These are phyloP conservation scores for Thaumatotibia leucotreta DNA, from an alignment of 1,140 invertebrate genomes.

Conservation along the genomic window DNA sequence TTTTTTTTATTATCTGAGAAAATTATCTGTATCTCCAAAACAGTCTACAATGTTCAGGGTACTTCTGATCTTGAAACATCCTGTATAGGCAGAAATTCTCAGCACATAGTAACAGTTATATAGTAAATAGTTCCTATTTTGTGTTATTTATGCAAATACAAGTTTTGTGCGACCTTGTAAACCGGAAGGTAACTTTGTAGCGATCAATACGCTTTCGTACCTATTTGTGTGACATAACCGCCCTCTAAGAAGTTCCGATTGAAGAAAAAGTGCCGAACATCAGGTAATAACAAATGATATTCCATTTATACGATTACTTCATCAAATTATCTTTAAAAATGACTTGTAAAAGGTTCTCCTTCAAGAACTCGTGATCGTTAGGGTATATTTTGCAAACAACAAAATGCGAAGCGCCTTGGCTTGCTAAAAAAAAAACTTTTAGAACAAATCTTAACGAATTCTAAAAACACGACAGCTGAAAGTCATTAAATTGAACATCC, in stretches of 20 bases:
- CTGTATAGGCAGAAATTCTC: too few relatives aligned
- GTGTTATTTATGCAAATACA: not conserved
- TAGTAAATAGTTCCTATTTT: too few relatives aligned
- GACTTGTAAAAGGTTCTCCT: not conserved
- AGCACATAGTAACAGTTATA: too few relatives aligned
- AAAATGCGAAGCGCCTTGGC: not conserved
- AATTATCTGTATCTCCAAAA: too few relatives aligned
- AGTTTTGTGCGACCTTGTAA: not conserved
- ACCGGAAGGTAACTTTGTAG: not conserved
- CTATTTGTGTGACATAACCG: not conserved
- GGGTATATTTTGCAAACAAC: not conserved
- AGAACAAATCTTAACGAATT: too few relatives aligned
- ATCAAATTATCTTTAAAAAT: not conserved
- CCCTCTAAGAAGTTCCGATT: not conserved
- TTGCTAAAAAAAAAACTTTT: not conserved
- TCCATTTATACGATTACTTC: not conserved
- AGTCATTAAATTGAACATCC: constrained; percentile 1
- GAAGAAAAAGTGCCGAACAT: not conserved
- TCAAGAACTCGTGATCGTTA: not conserved
- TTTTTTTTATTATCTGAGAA: too few relatives aligned
- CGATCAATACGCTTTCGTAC: not conserved
- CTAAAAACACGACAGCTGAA: not conserved
- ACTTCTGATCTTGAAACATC: too few relatives aligned
- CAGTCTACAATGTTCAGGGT: too few relatives aligned
- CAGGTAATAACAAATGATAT: not conserved